Base-by-base conservation (phyloP, 2,113 vertebrate genomes). In the Platichthys flesus region DNA sequence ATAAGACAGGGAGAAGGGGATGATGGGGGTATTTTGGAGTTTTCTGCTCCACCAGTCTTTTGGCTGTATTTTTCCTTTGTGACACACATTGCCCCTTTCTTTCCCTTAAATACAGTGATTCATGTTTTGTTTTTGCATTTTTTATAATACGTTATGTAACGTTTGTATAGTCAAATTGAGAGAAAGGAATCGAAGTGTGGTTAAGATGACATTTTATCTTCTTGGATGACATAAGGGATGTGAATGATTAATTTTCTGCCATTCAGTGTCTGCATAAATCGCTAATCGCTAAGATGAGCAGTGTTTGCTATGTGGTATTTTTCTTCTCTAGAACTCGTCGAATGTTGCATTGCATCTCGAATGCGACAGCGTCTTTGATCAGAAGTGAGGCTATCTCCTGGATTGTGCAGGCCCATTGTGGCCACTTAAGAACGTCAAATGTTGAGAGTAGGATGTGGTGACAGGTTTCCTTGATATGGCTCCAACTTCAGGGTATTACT, bases 41-140 rank as follows among this genome's bases (percentile, higher is more conserved):
- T 94, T 94, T 93, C 93, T 94, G 91, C 92, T 94, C 85, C 90
- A 90, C 86, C 93, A 89, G 88, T 93, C 92, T 93, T 92, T 92
- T 89, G 90, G 91, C 92, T 89, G 87, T 80, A 87, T 86, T 88
- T 92, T 85, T 79, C 76, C 88, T 89, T 90, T 90, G 89, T 90
- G 87, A 79, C 40, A 62, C 71, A 82, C 81, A 79, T 79, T 7
- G 14, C 13, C 37, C 78, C 78, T 89, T 83, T 83, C 78, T 86
- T 84, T 83, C 79, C 87, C 79, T 85, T 67, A 79, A 88, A 87
- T 72, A 83, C 18, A 61, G 69, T 45, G 40, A 55, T 76, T 75
- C 56, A 67, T 74, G 57, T 81, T 87, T 85, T 59, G 42, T 51
- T 47, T 71, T 57, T 31, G 31, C 26, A 24, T 26, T 12, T 76